These are phyloP conservation scores for Pomatorhinus ruficollis DNA, from an alignment of 2,113 vertebrate genomes.

Conservation along the genomic window DNA sequence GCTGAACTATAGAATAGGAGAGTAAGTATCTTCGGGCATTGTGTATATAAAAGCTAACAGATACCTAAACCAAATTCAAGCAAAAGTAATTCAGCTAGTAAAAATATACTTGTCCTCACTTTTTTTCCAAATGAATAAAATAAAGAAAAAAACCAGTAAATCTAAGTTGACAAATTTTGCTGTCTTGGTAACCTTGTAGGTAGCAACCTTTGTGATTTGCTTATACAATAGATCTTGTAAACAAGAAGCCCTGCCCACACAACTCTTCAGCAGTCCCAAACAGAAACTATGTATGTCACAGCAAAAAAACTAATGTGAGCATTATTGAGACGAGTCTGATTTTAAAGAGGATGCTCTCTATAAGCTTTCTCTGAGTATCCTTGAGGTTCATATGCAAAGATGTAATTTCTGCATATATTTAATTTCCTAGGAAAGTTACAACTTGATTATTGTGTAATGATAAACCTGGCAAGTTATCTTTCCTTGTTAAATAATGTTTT, in stretches of 20 bases:
- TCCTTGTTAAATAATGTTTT: not conserved
- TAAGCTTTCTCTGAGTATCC: not conserved
- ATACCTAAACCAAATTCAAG: not conserved
- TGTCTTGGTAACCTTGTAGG: not conserved
- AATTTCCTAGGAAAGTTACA: not conserved
- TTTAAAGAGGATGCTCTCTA: not conserved
- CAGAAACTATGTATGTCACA: not conserved
- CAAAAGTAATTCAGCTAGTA: not conserved
- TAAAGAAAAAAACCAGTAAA: not conserved
- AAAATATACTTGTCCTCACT: not conserved
- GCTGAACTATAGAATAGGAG: constrained; percentile 87
- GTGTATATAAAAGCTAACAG: not conserved
- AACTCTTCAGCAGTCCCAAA: not conserved
- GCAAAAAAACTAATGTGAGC: not conserved
- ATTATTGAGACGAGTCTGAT: not conserved
- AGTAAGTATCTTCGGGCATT: constrained; percentile 76
- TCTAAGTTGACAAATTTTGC: not conserved
- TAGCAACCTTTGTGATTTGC: not conserved
- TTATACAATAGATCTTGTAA: not conserved
- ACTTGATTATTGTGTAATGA: not conserved
- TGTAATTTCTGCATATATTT: not conserved
- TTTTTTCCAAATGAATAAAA: not conserved
- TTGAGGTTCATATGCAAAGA: not conserved
- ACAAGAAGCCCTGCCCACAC: not conserved
- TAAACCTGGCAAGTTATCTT: not conserved